phyloP scores from a whole-genome alignment of 2,888 invertebrate genomes.

The Caenorhabditis plicata region DNA sequence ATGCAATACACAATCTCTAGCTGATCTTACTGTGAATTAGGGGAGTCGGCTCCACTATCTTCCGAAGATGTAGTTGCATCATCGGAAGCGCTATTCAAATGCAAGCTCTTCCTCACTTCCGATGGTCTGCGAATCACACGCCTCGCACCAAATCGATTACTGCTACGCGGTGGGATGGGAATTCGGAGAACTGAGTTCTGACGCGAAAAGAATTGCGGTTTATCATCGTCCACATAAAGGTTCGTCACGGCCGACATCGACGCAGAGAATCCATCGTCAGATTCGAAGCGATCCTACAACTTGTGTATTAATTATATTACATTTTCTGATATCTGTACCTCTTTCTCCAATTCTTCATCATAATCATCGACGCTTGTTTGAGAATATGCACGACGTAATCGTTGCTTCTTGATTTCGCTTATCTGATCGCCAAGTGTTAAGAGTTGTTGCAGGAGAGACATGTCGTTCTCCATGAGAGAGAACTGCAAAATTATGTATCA shows the following conservation, averaged over 20 bases:
- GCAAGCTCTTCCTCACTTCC: conserved; percentile 37
- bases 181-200: conserved; percentile 64
- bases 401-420: conserved; percentile 43
- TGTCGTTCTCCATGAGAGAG: conserved; percentile 64
- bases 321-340: conserved; percentile 7
- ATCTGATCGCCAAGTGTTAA: conserved; percentile 58
- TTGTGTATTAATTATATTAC: conserved; percentile 1
- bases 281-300: conserved; percentile 37
- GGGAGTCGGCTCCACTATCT: conserved; percentile 9
- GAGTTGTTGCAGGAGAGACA: conserved; percentile 61
- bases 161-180: conserved; percentile 60
- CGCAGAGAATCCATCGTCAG: conserved; percentile 38
- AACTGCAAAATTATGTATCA: conserved; percentile 50
- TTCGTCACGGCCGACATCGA: conserved; percentile 59
- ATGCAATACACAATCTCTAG: background rate
- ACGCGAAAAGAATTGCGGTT: conserved; percentile 61
- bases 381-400: conserved; percentile 32
- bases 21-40: conserved; percentile 13
- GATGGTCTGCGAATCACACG: conserved; percentile 47
- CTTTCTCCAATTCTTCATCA: conserved; percentile 42
- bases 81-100: conserved; percentile 36
- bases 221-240: conserved; percentile 53
- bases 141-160: conserved; percentile 55
- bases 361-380: conserved; percentile 34
- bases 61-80: conserved; percentile 13